phyloP scores from a whole-genome alignment of 2,888 invertebrate genomes.

The Spilosoma lubricipeda region DNA sequence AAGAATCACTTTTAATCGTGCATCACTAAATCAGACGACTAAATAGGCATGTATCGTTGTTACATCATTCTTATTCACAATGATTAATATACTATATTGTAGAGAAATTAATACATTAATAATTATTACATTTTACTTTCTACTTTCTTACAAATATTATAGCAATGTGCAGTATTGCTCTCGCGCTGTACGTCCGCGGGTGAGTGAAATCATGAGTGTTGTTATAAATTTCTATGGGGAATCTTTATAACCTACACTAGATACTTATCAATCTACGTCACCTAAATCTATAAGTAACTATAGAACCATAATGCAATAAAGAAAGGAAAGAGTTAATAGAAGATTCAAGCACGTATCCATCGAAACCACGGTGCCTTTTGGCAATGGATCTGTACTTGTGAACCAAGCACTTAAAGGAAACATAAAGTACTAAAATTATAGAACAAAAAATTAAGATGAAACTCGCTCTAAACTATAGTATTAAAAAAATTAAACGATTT shows the following conservation, averaged over 20 bases:
- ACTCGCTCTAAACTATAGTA: too few species aligned
- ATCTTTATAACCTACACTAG: not conserved
- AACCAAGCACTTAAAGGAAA: too few species aligned
- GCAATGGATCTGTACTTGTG: too few species aligned
- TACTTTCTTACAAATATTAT: not conserved
- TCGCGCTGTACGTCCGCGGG: not conserved
- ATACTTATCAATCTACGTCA: not conserved
- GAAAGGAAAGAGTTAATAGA: not conserved
- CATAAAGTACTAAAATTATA: too few species aligned
- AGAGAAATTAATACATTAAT: not conserved
- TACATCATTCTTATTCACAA: conserved; percentile 2
- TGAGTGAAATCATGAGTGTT: not conserved
- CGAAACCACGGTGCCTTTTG: not conserved
- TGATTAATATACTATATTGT: conserved; percentile 2
- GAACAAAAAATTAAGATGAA: too few species aligned
- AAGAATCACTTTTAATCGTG: conserved; percentile 31
- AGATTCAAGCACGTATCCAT: not conserved
- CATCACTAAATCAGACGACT: conserved; percentile 12
- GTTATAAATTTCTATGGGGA: not conserved
- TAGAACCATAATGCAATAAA: not conserved
- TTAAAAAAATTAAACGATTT: too few species aligned
- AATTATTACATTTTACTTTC: conserved; percentile 1
- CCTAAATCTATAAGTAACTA: not conserved
- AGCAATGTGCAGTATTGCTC: not conserved
- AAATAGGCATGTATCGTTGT: conserved; percentile 13